Evolutionary conservation across 2,113 vertebrate species (phyloP).

Genomic region (Anser brachyrhynchus): DNA sequence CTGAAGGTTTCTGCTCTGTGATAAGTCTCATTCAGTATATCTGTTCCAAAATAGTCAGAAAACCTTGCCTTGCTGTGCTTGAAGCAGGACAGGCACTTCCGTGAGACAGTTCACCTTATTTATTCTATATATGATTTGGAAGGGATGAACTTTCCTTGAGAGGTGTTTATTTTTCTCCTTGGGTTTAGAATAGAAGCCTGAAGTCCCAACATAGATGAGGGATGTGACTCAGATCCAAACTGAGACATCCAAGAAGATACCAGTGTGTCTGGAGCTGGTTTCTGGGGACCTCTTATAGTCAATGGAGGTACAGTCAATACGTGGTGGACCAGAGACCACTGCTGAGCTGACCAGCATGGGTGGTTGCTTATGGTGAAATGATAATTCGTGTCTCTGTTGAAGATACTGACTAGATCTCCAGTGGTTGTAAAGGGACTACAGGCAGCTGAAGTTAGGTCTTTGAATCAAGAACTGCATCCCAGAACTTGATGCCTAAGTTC

Average conservation of each 20-base stretch:
- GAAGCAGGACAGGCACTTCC: background rate
- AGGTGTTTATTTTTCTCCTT: background rate
- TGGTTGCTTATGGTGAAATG: background rate
- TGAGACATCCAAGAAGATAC: background rate
- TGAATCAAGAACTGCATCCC: background rate
- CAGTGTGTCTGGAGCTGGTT: background rate
- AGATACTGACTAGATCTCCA: background rate
- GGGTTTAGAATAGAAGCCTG: background rate
- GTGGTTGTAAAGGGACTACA: background rate
- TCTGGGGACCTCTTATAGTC: background rate
- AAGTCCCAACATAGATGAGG: background rate
- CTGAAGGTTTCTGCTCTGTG: background rate
- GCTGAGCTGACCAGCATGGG: background rate
- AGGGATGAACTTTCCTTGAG: background rate
- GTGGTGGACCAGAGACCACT: accelerated
- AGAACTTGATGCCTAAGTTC: background rate
- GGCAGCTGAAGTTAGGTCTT: background rate
- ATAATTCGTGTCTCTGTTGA: background rate
- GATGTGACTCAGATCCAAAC: background rate
- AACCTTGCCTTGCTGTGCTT: background rate
- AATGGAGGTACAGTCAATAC: background rate
- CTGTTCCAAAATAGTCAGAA: background rate
- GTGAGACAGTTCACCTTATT: background rate
- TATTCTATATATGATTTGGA: background rate
- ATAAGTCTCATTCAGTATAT: background rate